Conservation (phyloP, 2,888 invertebrate genomes). For the Lobophora halterata region DNA sequence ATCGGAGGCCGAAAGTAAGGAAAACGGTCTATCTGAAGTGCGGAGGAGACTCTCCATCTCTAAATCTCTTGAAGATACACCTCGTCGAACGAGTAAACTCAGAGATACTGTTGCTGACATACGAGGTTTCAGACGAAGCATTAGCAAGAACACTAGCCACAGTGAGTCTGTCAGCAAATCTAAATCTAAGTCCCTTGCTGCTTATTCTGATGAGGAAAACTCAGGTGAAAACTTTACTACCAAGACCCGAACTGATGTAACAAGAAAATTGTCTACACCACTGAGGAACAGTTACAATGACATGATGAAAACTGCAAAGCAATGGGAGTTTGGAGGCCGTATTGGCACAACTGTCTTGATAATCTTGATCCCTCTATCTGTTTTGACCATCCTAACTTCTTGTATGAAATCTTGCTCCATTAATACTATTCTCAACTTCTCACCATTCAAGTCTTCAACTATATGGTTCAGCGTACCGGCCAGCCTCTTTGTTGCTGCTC, state of each 20-base stretch:
- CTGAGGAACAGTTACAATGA: constrained; percentile 51
- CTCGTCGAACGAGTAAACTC: constrained; percentile 60
- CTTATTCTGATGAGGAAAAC: constrained; percentile 66
- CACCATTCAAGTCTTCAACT: constrained; percentile 24
- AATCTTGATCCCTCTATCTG: constrained; percentile 56
- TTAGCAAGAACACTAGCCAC: constrained; percentile 54
- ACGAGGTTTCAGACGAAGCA: constrained; percentile 57
- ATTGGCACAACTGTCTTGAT: constrained; percentile 54
- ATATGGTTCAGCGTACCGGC: constrained; percentile 56
- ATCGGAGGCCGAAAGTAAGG: no score
- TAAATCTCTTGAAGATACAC: constrained; percentile 54
- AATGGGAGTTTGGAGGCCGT: constrained; percentile 69
- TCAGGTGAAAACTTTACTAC: constrained; percentile 49
- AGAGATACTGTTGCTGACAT: constrained; percentile 54
- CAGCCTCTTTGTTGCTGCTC: constrained; percentile 53
- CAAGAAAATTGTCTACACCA: constrained; percentile 69
- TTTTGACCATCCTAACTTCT: constrained; percentile 56
- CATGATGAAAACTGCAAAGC: constrained; percentile 42
- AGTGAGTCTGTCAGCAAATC: constrained; percentile 39
- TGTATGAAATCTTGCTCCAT: constrained; percentile 62
- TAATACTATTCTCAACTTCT: constrained; percentile 31
- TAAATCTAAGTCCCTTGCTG: constrained; percentile 60
- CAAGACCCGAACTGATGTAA: constrained; percentile 44
- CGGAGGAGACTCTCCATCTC: no score
- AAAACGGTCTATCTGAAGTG: constrained; percentile 55